phyloP scores from a whole-genome alignment of 2,797 vertebrate genomes.

The Tenualosa thibaudeaui region DNA sequence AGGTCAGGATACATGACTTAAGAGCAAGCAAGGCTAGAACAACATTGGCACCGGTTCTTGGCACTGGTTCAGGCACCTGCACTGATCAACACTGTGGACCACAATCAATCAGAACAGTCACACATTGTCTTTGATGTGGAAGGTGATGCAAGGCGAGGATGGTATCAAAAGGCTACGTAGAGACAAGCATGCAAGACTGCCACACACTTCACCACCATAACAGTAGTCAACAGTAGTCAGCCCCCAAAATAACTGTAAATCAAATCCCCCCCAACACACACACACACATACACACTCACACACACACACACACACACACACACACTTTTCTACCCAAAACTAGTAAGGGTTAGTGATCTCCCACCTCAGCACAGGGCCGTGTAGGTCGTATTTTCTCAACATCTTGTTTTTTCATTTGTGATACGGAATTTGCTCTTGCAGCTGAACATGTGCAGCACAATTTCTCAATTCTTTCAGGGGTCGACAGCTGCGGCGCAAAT shows the following conservation, averaged over 20 bases:
- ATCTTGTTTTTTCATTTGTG: slow-evolving; percentile 85
- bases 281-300: no score
- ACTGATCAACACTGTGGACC: neutral
- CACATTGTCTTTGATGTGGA: neutral
- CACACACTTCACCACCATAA: slow-evolving; percentile 52
- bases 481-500: slow-evolving; percentile 88
- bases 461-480: slow-evolving; percentile 85
- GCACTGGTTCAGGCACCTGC: neutral
- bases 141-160: neutral
- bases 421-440: slow-evolving; percentile 86
- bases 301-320: no score
- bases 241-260: slow-evolving; percentile 36
- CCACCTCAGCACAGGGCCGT: slow-evolving; percentile 20
- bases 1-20: neutral
- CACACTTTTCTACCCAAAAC: neutral
- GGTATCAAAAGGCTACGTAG: neutral
- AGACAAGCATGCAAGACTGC: slow-evolving; percentile 49
- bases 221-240: neutral
- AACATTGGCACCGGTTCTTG: neutral
- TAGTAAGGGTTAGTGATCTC: slow-evolving; percentile 7
- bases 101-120: neutral
- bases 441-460: slow-evolving; percentile 86
- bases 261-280: neutral
- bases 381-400: slow-evolving; percentile 49
- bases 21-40: neutral